Evolutionary conservation across 2,888 invertebrate species (phyloP).

Genomic region (Drosophila neotestacea): DNA sequence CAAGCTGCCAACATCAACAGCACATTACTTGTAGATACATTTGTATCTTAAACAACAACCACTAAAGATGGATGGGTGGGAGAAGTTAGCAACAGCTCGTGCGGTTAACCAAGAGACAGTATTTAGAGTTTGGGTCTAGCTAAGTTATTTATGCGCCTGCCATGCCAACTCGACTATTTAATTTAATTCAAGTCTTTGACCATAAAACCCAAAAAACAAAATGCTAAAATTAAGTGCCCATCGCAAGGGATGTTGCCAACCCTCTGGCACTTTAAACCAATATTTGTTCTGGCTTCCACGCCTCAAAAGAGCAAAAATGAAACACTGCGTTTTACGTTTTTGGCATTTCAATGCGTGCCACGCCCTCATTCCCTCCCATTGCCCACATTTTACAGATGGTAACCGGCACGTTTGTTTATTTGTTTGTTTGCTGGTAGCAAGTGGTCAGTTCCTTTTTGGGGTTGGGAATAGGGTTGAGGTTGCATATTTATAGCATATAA

Average conservation of each 20-base stretch:
- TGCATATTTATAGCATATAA: constrained; percentile 70
- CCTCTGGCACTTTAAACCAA: constrained; percentile 56
- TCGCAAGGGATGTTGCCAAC: neutral
- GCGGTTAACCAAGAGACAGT: constrained; percentile 42
- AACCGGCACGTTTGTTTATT: constrained; percentile 62
- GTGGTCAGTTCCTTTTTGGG: constrained; percentile 48
- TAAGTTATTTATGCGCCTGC: constrained; percentile 52
- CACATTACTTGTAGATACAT: constrained; percentile 56
- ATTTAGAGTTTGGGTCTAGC: constrained; percentile 36
- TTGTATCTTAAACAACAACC: constrained; percentile 49
- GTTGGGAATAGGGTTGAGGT: constrained; percentile 14
- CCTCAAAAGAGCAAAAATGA: constrained; percentile 62
- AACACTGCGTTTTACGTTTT: constrained; percentile 70
- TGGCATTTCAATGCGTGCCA: constrained; percentile 73
- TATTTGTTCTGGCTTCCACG: constrained; percentile 62
- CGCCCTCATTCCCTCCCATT: constrained; percentile 24
- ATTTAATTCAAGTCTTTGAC: constrained; percentile 51
- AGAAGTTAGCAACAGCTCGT: constrained; percentile 10
- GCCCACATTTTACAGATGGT: constrained; percentile 30
- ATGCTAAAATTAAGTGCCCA: constrained; percentile 42
- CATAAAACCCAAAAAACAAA: constrained; percentile 36
- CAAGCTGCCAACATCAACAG: constrained; percentile 65
- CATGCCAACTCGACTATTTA: constrained; percentile 44
- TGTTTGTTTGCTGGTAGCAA: constrained; percentile 64
- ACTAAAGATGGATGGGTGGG: neutral